Percentiles rank a stretch among this genome's conserved stretches.
These are phyloP conservation scores for Hypomecis atomaria DNA, from an alignment of 2,888 invertebrate species.

Conservation along the genomic window DNA sequence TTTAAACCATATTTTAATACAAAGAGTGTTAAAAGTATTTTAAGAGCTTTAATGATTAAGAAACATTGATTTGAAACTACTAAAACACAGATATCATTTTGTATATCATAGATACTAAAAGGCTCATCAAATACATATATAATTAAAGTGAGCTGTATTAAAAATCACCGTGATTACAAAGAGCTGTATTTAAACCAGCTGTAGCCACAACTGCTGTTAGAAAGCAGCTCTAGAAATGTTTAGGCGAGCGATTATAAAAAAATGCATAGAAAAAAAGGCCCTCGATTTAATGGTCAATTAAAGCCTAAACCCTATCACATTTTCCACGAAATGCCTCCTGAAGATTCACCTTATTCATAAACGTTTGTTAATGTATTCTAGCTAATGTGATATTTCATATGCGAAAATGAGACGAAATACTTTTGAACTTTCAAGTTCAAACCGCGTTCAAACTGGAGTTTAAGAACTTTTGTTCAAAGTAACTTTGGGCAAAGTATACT, in stretches of 20 bases:
- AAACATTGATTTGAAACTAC: no score
- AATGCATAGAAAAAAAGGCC: constrained; percentile 39
- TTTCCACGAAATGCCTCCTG: constrained; percentile 66
- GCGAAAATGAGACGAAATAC: neutral
- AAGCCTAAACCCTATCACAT: constrained; percentile 80
- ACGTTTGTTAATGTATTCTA: neutral
- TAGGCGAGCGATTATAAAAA: constrained; percentile 49
- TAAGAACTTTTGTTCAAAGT: no score
- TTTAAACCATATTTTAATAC: no score
- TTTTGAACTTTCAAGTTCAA: no score
- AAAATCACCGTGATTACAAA: neutral
- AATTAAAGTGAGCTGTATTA: neutral
- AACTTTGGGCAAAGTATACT: no score
- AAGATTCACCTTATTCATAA: constrained; percentile 16
- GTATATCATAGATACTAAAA: no score
- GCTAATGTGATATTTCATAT: neutral
- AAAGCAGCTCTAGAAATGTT: constrained; percentile 47
- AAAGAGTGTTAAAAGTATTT: no score
- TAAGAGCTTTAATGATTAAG: no score
- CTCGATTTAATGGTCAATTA: constrained; percentile 64
- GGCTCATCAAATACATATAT: constrained; percentile 24
- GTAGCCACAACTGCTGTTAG: neutral
- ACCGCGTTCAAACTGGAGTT: no score
- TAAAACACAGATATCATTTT: no score
- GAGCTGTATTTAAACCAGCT: neutral